Percentiles rank a stretch among this genome's conserved stretches.
phyloP scores from a whole-genome alignment of 2,888 invertebrate genomes.

The Steinernema carpocapsae region DNA sequence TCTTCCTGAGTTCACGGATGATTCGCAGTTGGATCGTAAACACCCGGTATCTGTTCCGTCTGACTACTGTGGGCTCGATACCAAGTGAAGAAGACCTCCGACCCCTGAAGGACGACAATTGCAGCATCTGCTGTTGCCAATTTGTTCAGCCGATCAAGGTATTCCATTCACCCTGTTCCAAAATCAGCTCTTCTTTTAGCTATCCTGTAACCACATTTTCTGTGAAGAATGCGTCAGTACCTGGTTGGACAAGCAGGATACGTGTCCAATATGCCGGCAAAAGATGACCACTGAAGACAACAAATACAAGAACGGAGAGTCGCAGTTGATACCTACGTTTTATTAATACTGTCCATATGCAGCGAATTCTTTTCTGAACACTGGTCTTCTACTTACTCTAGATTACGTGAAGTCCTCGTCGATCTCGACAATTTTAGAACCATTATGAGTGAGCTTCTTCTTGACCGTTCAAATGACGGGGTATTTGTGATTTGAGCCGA shows the following conservation, averaged over 20 bases:
- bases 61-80: neutral
- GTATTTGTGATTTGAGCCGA: too few relatives aligned
- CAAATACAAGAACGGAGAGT: conserved; percentile 44
- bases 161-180: too few relatives aligned
- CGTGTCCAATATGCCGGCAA: conserved; percentile 61
- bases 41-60: conserved; percentile 12
- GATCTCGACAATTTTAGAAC: too few relatives aligned
- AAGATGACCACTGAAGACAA: conserved; percentile 48
- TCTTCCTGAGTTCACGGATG: neutral
- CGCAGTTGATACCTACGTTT: conserved; percentile 10
- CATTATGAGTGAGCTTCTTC: too few relatives aligned
- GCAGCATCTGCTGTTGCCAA: conserved; percentile 39
- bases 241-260: conserved; percentile 59
- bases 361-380: too few relatives aligned
- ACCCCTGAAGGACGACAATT: conserved; percentile 36
- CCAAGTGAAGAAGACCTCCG: conserved; percentile 38
- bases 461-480: too few relatives aligned
- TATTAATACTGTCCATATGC: neutral
- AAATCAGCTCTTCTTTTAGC: conserved; percentile 47
- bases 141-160: conserved; percentile 49
- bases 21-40: conserved; percentile 4
- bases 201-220: conserved; percentile 61
- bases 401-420: too few relatives aligned
- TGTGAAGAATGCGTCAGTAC: conserved; percentile 61
- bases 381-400: too few relatives aligned